A percentile compares a stretch with the other conserved stretches of the same genome.
Conservation (phyloP, 2,113 vertebrate genomes). For the Tychaedon coryphoeus region DNA sequence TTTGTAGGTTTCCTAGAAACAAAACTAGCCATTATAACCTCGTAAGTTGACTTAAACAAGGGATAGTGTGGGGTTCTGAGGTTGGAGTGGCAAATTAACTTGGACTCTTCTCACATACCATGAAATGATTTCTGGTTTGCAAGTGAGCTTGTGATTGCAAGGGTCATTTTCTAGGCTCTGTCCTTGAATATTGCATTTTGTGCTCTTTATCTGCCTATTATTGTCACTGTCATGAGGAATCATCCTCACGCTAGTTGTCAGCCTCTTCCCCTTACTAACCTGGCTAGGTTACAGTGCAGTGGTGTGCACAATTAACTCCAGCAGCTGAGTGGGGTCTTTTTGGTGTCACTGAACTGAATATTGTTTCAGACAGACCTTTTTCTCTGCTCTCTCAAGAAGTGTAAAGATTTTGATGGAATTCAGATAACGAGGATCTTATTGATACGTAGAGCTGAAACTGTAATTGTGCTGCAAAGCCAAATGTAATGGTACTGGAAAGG, state of each 20-base stretch:
- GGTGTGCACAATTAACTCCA: neutral
- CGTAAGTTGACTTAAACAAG: neutral
- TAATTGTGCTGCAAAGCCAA: neutral
- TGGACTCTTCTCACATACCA: neutral
- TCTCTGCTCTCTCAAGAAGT: neutral
- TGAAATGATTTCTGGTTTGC: slow-evolving; percentile 4
- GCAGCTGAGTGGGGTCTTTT: neutral
- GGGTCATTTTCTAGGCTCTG: neutral
- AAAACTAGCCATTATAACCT: neutral
- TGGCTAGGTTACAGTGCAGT: neutral
- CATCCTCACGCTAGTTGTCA: neutral
- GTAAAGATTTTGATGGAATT: neutral
- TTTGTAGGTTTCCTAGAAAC: neutral
- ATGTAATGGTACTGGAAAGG: neutral
- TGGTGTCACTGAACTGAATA: neutral
- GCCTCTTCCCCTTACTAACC: neutral
- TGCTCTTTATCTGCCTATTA: neutral
- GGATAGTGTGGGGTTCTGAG: neutral
- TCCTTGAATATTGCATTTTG: neutral
- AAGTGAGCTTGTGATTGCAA: neutral
- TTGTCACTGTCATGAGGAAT: neutral
- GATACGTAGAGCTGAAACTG: neutral
- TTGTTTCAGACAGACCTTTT: neutral
- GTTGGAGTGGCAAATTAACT: neutral
- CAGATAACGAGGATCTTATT: neutral